A percentile compares a stretch with the other conserved stretches of the same genome.
These are phyloP conservation scores for Octonoba sinensis DNA, from an alignment of 2,888 invertebrate genomes.

Conservation along the genomic window DNA sequence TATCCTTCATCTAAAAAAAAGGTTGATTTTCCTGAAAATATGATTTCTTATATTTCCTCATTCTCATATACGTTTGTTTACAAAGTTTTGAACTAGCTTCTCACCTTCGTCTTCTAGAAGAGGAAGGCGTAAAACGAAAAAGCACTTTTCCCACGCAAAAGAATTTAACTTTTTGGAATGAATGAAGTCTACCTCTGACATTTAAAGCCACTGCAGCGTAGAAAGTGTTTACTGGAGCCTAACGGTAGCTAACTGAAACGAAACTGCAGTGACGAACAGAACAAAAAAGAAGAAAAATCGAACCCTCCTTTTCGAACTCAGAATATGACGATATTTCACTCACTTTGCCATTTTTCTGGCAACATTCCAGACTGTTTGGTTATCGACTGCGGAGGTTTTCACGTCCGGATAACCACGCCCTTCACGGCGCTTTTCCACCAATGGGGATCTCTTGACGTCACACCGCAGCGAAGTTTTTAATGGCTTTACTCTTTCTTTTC, in stretches of 20 bases:
- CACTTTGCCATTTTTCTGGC: slow-evolving; percentile 42
- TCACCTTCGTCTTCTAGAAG: too few relatives aligned
- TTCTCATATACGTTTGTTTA: too few relatives aligned
- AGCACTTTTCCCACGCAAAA: too few relatives aligned
- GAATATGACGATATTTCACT: slow-evolving; percentile 59
- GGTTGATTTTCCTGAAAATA: too few relatives aligned
- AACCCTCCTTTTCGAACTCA: slow-evolving; percentile 10
- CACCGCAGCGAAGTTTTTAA: slow-evolving; percentile 57
- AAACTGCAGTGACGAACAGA: slow-evolving; percentile 8
- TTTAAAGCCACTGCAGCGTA: slow-evolving; percentile 12
- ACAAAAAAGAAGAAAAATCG: slow-evolving; percentile 8
- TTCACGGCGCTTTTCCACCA: slow-evolving; percentile 13
- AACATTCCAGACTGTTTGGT: slow-evolving; percentile 43
- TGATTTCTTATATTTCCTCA: too few relatives aligned
- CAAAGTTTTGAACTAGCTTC: too few relatives aligned
- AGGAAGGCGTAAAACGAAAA: too few relatives aligned
- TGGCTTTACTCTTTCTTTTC: slow-evolving; percentile 34
- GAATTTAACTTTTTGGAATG: not conserved
- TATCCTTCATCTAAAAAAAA: too few relatives aligned
- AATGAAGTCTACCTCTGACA: slow-evolving; percentile 27
- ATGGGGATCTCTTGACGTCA: slow-evolving; percentile 39
- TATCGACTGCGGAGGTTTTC: slow-evolving; percentile 59
- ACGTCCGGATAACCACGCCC: slow-evolving; percentile 20
- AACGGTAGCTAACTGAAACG: slow-evolving; percentile 53
- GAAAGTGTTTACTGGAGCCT: slow-evolving; percentile 15